Evolutionary conservation across 2,113 vertebrate species (phyloP).

Genomic region (Neogale vison): DNA sequence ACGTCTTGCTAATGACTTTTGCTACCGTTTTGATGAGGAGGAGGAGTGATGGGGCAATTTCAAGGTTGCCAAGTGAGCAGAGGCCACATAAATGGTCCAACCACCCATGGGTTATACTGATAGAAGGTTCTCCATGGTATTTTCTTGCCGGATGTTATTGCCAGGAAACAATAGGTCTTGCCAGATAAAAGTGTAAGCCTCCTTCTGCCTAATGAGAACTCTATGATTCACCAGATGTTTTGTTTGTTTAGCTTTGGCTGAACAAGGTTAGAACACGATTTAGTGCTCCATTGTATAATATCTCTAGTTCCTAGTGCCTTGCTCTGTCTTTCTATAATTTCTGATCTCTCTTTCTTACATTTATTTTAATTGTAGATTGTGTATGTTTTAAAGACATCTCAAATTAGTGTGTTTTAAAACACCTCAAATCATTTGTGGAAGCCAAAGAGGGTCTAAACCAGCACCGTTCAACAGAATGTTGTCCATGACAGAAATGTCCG

Average conservation of each 20-base stretch:
- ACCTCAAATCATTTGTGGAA: not conserved
- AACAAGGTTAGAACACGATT: conserved; percentile 20
- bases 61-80: not conserved
- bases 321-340: not conserved
- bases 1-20: not conserved
- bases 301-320: not conserved
- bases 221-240: not conserved
- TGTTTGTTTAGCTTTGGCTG: not conserved
- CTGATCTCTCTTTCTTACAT: not conserved
- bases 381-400: not conserved
- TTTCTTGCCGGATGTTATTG: conserved; percentile 13
- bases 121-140: not conserved
- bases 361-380: not conserved
- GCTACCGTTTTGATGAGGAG: not conserved
- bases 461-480: not conserved
- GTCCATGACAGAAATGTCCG: not conserved
- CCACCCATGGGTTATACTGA: not conserved
- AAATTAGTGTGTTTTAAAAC: not conserved
- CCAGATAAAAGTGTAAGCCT: not conserved
- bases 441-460: not conserved
- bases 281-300: not conserved
- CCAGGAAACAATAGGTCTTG: not conserved
- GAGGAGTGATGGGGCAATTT: not conserved
- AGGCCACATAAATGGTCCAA: not conserved
- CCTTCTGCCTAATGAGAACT: conserved; percentile 8